phyloP scores from a whole-genome alignment of 2,113 vertebrate species.

The Setophaga petechia region DNA sequence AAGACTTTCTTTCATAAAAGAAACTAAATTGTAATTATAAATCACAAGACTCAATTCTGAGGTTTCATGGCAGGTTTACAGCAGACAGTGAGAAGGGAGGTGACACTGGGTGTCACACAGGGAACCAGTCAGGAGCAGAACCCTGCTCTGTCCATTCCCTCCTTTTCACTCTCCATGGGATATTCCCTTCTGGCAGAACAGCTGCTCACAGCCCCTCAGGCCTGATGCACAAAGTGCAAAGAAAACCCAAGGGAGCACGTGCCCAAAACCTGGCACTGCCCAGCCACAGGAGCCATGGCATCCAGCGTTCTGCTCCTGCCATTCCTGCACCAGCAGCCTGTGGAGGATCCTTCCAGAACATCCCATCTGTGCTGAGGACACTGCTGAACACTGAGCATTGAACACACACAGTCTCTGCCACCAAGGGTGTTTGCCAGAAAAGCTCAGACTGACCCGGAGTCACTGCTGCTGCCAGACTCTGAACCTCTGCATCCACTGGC shows the following conservation, averaged over 20 bases:
- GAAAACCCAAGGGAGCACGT: rapidly evolving
- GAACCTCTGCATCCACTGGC: not conserved
- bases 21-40: not conserved
- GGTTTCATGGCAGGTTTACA: not conserved
- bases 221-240: not conserved
- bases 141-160: not conserved
- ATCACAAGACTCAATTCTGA: not conserved
- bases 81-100: not conserved
- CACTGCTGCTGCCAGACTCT: not conserved
- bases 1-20: not conserved
- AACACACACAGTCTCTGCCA: not conserved
- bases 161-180: not conserved
- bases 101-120: no score
- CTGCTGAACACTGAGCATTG: not conserved
- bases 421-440: not conserved
- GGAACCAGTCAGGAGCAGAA: not conserved
- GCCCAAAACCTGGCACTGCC: not conserved
- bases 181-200: not conserved
- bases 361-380: not conserved
- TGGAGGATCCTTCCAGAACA: not conserved
- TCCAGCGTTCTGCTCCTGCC: not conserved
- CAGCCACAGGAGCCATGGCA: not conserved
- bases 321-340: not conserved
- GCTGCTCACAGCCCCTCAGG: not conserved
- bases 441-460: not conserved